Percentiles rank a stretch among this genome's conserved stretches.
Conservation (phyloP, 1,140 invertebrate genomes). For the Drosophila sucinea region DNA sequence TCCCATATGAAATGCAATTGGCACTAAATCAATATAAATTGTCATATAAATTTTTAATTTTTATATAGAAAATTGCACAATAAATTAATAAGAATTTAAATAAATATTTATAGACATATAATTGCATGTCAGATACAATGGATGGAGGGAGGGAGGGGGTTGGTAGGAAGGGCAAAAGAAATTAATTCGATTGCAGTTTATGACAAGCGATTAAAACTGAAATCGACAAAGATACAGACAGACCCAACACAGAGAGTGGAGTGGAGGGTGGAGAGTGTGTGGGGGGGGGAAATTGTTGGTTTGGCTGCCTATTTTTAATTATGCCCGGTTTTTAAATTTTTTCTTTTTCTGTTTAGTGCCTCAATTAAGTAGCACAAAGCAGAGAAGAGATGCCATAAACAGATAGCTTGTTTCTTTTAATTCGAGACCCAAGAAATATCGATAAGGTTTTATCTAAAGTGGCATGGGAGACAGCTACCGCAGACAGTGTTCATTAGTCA, state of each 20-base stretch:
- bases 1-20: constrained; percentile 8
- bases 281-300: neutral
- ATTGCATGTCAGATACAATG: constrained; percentile 55
- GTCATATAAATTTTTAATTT: constrained; percentile 43
- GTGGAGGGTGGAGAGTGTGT: neutral
- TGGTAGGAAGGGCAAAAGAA: constrained; percentile 31
- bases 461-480: constrained; percentile 56
- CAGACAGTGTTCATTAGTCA: constrained; percentile 73
- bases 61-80: constrained; percentile 38
- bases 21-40: constrained; percentile 55
- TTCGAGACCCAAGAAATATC: constrained; percentile 44
- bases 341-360: constrained; percentile 33
- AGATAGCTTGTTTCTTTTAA: constrained; percentile 60
- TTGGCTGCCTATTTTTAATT: constrained; percentile 38
- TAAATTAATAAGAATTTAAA: constrained; percentile 75
- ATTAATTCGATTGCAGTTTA: constrained; percentile 79
- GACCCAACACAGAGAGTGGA: neutral
- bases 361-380: constrained; percentile 68
- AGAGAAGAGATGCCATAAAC: constrained; percentile 49
- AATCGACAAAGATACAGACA: constrained; percentile 38
- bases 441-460: constrained; percentile 63
- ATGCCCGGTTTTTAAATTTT: constrained; percentile 36
- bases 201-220: constrained; percentile 76
- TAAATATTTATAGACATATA: constrained; percentile 78
- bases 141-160: neutral